Conservation (phyloP, 64 coral and sea anemone genomes). For the Anthopleura sola region DNA sequence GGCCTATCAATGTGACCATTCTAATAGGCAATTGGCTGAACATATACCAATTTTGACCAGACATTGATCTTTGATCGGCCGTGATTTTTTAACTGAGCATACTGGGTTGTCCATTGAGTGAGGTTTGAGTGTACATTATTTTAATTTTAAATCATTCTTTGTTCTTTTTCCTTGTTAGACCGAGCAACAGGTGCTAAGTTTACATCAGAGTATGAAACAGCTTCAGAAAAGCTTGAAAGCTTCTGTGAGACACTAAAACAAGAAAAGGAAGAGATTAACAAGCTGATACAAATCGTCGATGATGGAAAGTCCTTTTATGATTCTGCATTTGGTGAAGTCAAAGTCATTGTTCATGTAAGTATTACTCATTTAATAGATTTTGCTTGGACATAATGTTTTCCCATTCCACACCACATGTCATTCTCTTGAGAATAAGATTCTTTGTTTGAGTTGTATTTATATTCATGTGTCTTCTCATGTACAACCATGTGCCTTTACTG, state of each 20-base stretch:
- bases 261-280: slow-evolving; percentile 64
- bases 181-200: slow-evolving; percentile 87
- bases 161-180: slow-evolving; percentile 55
- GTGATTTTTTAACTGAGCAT: too few species aligned
- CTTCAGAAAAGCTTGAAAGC: slow-evolving; percentile 76
- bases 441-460: too few species aligned
- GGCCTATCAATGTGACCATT: too few species aligned
- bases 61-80: too few species aligned
- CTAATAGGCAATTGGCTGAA: too few species aligned
- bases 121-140: too few species aligned
- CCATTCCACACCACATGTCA: too few species aligned
- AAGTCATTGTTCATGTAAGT: slow-evolving; percentile 98
- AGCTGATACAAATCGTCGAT: slow-evolving; percentile 63
- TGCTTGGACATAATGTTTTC: neutral
- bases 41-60: too few species aligned
- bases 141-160: neutral
- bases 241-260: slow-evolving; percentile 63
- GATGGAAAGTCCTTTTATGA: slow-evolving; percentile 94
- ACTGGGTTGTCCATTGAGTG: too few species aligned
- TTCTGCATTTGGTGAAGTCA: slow-evolving; percentile 85
- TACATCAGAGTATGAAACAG: slow-evolving; percentile 87
- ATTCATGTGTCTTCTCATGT: too few species aligned
- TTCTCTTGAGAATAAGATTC: too few species aligned
- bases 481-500: too few species aligned
- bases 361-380: neutral